Base-by-base conservation (phyloP, 2,888 invertebrate species). In the Cheilosia vernalis region DNA sequence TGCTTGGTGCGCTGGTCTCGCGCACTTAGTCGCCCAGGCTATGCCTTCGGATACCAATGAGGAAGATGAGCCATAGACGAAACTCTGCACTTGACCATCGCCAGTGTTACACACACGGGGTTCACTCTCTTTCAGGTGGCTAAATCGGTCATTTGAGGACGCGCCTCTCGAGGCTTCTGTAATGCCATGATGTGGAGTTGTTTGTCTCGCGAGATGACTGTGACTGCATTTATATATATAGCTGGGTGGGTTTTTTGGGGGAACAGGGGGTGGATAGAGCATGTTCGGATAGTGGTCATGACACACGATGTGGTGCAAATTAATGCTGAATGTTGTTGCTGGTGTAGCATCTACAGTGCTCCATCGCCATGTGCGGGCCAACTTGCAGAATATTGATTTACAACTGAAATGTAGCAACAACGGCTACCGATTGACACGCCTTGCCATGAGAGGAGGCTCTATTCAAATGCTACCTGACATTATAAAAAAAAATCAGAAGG, bases 341-440 rank as follows among this genome's bases (percentile, higher is more conserved):
- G 47, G 49, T 64, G 33, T 42, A 15, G 42, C 15, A 17, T 44
- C 17, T 17, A 17, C 17, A 19, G 10, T 19, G 13, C 37, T 15
- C 13, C 15, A 27, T 13, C 73, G 63, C 19, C 61, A 56, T 83
- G 79, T 83, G 83, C 79, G 83, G 79, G 78, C 66, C 49, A 56
- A 55, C 42, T 67, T 42, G 55, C 42, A 37, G 63, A 63, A 79
- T 78, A 83, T 79, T 79, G 79, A 83, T 83, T 83, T 79, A 79
- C 79, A 73, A 78, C 78, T 78, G 72, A 63, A 83, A 79, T 55
- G 63, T 73, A 73, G 47, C 78, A 67, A 67, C 66, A 63, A 67
- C 61, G 24, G 78, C 83, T 79, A 73, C 79, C 66, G 79, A 83
- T 67, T 83, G 83, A 73, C 73, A 83, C 79, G 83, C 83, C 83